Base-by-base conservation (phyloP, 2,888 invertebrate species). In the Sesia apiformis region DNA sequence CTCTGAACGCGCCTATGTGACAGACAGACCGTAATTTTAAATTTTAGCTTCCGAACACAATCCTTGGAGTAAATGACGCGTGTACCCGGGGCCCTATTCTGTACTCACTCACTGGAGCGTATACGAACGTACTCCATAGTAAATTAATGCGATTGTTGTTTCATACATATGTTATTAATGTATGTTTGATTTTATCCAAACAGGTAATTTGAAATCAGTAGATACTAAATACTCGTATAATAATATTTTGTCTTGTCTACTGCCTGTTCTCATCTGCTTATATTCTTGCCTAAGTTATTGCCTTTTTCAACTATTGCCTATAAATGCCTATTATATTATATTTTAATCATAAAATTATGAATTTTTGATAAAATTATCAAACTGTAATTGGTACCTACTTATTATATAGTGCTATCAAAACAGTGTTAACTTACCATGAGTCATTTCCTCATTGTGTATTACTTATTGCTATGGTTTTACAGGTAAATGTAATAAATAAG, bases 1-100 rank as follows among this genome's bases (percentile, higher is more conserved):
- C 60, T 60, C 62, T 69, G 68, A 69, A 74, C 76, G 78, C 74
- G 74, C 71, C 74, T 74, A 66, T 71, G 69, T 73, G 81, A 78
- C 84, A 82, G 78, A 65, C 74, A 82, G 78, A 65, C 74, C 76
- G 76, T 82, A 74, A 78, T 68, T 82, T 76, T 78, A 69, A 71
- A 66, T 64, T 67, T 70, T 70, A 72, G 78, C 78, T 80, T 74
- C 78, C 69, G 78, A 74, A 74, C 62, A 62, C 64, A 63, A 65
- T 65, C 62, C 66, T 64, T 58, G 57, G 57, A 63, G 62, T 63
- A 65, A 68, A 64, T 58, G 63, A 60, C 57, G 57, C 55, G 58
- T 59, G 56, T 56, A 53, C 49, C 53, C 50, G 43, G 55, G 55
- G 52, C 8, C 54, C 49, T 54, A 54, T 58, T 56, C 54, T 40